These are phyloP conservation scores for Sciaenops ocellatus DNA, from an alignment of 2,797 vertebrate species.

Conservation along the genomic window DNA sequence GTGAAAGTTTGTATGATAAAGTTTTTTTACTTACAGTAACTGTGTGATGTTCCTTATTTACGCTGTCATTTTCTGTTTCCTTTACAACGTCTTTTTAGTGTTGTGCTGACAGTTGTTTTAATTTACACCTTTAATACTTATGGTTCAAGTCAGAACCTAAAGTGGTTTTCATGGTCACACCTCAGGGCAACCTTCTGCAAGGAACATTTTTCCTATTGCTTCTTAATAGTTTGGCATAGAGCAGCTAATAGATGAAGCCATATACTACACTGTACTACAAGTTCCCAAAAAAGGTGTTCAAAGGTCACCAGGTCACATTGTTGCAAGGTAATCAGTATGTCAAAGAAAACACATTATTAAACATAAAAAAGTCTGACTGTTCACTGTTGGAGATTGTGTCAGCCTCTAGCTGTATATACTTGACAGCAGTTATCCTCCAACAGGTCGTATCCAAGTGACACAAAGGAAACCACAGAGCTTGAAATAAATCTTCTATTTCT, in stretches of 20 bases:
- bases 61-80: not conserved
- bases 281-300: too few relatives aligned
- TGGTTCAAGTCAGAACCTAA: too few relatives aligned
- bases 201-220: too few relatives aligned
- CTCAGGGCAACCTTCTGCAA: too few relatives aligned
- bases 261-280: too few relatives aligned
- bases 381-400: not conserved
- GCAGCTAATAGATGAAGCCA: too few relatives aligned
- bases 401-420: not conserved
- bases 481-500: not conserved
- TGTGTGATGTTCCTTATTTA: not conserved
- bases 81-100: not conserved
- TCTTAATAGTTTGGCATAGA: too few relatives aligned
- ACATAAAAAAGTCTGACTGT: not conserved
- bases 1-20: constrained; percentile 6
- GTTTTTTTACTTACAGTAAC: not conserved
- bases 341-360: too few relatives aligned
- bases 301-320: too few relatives aligned
- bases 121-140: not conserved
- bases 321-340: too few relatives aligned
- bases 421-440: not conserved
- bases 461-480: not conserved
- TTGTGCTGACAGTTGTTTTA: not conserved
- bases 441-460: not conserved
- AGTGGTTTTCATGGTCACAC: too few relatives aligned